Evolutionary conservation across 2,797 vertebrate genomes (phyloP).

Genomic region (Philypnodon macrostomus): DNA sequence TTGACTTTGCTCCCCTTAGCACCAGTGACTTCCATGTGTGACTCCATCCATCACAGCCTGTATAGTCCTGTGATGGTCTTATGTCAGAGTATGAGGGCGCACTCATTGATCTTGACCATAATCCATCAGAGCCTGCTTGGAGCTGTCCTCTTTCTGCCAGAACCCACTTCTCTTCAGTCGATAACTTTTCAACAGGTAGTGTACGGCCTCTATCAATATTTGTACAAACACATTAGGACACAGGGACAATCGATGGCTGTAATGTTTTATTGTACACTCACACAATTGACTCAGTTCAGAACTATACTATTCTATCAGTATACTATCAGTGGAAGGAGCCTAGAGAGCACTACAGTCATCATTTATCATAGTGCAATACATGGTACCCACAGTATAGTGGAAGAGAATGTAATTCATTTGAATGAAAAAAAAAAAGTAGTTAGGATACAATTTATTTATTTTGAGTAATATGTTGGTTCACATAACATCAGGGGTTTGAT

Average conservation of each 20-base stretch:
- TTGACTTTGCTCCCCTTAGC: background rate
- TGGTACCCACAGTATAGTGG: too few relatives aligned
- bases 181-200: conserved; percentile 36
- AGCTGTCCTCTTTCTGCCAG: conserved; percentile 27
- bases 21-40: background rate
- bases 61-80: conserved; percentile 4
- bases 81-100: conserved; percentile 24
- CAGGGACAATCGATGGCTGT: conserved; percentile 38
- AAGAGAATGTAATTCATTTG: too few relatives aligned
- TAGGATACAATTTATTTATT: too few relatives aligned
- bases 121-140: conserved; percentile 36
- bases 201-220: conserved; percentile 44
- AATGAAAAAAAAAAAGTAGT: too few relatives aligned
- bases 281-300: background rate
- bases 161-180: conserved; percentile 36
- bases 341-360: too few relatives aligned
- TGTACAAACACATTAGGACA: conserved; percentile 27
- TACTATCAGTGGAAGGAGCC: too few relatives aligned
- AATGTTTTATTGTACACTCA: conserved; percentile 24
- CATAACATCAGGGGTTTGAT: too few relatives aligned
- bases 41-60: conserved; percentile 11
- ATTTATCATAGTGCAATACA: too few relatives aligned
- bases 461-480: too few relatives aligned
- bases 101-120: conserved; percentile 37
- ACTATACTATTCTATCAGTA: too few relatives aligned